phyloP scores from a whole-genome alignment of 1,140 invertebrate genomes.

The Caenorhabditis inopinata region DNA sequence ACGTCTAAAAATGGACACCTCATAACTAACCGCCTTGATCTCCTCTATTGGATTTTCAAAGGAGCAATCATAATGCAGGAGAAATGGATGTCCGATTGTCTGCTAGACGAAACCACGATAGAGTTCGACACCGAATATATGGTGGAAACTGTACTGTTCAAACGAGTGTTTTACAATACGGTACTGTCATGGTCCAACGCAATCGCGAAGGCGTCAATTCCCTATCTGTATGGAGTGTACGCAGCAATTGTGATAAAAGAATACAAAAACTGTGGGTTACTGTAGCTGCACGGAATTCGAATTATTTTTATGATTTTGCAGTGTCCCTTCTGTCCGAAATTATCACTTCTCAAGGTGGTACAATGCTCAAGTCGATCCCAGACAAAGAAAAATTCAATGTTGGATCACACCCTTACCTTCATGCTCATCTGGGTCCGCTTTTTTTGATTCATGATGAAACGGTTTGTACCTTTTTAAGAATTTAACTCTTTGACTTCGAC shows the following conservation, averaged over 20 bases:
- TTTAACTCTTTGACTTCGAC: no score
- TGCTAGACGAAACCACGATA: neutral
- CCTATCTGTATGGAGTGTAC: neutral
- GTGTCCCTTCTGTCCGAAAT: no score
- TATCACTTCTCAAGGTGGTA: no score
- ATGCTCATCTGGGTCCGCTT: no score
- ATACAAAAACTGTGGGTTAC: neutral
- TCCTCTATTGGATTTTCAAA: neutral
- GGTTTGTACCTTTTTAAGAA: no score
- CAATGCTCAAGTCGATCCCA: no score
- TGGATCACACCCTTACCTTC: no score
- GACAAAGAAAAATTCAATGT: no score
- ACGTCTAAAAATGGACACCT: neutral
- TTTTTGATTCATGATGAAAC: no score
- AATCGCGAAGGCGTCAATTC: neutral
- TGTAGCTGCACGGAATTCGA: no score
- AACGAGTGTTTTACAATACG: neutral
- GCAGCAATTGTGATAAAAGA: neutral
- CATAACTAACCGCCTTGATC: neutral
- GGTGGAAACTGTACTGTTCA: neutral
- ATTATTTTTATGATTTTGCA: no score
- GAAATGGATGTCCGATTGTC: neutral
- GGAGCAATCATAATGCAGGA: neutral
- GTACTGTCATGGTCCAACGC: neutral
- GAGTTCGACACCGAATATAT: neutral